phyloP scores from a whole-genome alignment of 2,888 invertebrate species.

The Luperina testacea region DNA sequence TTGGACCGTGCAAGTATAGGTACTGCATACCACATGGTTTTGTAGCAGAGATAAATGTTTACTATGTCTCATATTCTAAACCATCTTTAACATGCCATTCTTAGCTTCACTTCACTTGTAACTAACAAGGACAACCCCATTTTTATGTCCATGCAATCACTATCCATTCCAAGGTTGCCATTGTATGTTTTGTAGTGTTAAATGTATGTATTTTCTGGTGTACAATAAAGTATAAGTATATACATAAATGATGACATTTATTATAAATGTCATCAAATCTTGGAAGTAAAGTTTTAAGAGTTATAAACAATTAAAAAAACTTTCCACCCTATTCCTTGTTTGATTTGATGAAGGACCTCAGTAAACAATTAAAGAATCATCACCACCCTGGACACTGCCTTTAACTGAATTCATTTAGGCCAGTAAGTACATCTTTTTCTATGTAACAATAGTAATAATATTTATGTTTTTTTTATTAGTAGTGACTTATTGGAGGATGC shows the following conservation, averaged over 20 bases:
- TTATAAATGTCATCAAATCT: not conserved
- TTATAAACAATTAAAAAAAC: not conserved
- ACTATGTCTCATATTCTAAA: not conserved
- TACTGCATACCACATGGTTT: too few relatives aligned
- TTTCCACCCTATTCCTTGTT: not conserved
- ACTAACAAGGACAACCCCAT: too few relatives aligned
- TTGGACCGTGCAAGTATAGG: not conserved
- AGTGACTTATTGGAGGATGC: conserved; percentile 75
- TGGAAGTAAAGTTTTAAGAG: not conserved
- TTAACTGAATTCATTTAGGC: not conserved
- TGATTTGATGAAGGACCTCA: not conserved
- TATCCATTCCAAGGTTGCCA: too few relatives aligned
- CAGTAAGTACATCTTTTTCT: not conserved
- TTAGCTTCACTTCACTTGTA: too few relatives aligned
- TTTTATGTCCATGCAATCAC: too few relatives aligned
- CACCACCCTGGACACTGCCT: not conserved
- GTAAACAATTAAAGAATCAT: not conserved
- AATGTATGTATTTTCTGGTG: too few relatives aligned
- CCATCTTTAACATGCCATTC: not conserved
- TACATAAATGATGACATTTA: too few relatives aligned
- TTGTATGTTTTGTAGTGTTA: too few relatives aligned
- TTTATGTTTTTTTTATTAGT: conserved; percentile 3
- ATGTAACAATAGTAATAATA: not conserved
- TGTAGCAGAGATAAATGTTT: too few relatives aligned
- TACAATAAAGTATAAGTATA: too few relatives aligned